A percentile compares a stretch with the other conserved stretches of the same genome.
These are phyloP conservation scores for Heliconius erato DNA, from an alignment of 2,888 invertebrate species.

Conservation along the genomic window DNA sequence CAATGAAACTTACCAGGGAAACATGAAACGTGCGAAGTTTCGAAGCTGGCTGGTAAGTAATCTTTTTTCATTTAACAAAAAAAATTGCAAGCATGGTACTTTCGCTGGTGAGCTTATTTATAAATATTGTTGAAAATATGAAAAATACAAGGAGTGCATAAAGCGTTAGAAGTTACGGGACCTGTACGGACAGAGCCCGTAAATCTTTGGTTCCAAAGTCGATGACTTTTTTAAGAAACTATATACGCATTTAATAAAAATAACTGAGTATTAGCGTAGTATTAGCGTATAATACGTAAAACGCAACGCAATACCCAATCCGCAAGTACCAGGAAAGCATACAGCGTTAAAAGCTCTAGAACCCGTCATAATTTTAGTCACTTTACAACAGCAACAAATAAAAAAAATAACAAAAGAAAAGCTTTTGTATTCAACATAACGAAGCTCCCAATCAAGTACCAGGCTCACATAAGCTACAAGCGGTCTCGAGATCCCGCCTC, in stretches of 20 bases:
- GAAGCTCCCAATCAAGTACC: neutral
- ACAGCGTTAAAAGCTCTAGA: neutral
- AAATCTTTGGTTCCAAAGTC: neutral
- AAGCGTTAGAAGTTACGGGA: neutral
- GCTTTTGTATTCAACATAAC: neutral
- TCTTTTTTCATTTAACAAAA: neutral
- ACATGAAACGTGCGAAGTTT: neutral
- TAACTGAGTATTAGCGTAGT: too few relatives aligned
- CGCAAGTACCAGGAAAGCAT: neutral
- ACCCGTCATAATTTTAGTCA: neutral
- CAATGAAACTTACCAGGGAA: neutral
- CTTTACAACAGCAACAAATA: neutral
- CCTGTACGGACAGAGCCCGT: too few relatives aligned
- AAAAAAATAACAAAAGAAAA: too few relatives aligned
- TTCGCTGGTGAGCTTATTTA: neutral
- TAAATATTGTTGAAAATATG: neutral
- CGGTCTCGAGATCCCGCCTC: constrained; percentile 8
- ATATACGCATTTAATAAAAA: neutral
- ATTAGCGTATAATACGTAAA: too few relatives aligned
- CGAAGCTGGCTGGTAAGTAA: too few relatives aligned
- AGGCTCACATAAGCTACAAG: neutral
- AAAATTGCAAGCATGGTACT: neutral
- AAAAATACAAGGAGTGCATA: neutral
- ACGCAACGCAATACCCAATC: neutral
- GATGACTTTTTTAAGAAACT: neutral